Base-by-base conservation (phyloP, 2,888 invertebrate genomes). In the Caenorhabditis sulstoni region DNA sequence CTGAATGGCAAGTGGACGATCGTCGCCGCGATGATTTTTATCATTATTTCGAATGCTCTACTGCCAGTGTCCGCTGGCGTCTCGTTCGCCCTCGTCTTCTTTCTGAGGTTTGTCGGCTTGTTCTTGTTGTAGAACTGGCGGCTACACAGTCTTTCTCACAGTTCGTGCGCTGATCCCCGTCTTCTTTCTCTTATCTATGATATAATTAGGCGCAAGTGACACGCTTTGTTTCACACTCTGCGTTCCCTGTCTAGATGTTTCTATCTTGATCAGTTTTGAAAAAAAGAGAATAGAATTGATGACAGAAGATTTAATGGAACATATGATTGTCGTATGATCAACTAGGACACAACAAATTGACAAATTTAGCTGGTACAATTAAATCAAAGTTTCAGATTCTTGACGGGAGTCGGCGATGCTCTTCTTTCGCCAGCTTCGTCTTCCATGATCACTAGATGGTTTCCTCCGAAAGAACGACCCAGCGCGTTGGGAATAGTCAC, bases 401-500 rank as follows among this genome's bases (percentile, higher is more conserved):
- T 89, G 12, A 85, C 87, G 2, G 87, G 88, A 16, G 73, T 88
- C 59, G 86, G 86, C 14, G 88, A 88, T 77, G 85, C 87, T 0
- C 79, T 88, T 11, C 74, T 89, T 1, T 86, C 85, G n/a, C 89
- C 89, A 4, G 81, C 85, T 0, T 83, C 85, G 11, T 81, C 83
- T 41, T 86, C 87, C 9, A 81, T 89, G 85, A 89, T 89, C 41
- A 88, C 88, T 9, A 39, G 85, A 66, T 89, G 89, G 89, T 89
- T 89, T 58, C 89, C 89, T 7, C 88, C 89, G 11, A 89, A 89
- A 65, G 89, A 89, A 61, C 73, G 89, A 39, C 86, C 89, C 8
- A 89, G 88, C 67, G 89, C 89, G 44, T 79, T 89, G n/a, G 89
- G 88, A 57, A 82, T 89, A 41, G 86, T 89, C 44, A 89, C 89